Evolutionary conservation across 2,797 vertebrate genomes (phyloP).

Genomic region (Macropus fuliginosus): DNA sequence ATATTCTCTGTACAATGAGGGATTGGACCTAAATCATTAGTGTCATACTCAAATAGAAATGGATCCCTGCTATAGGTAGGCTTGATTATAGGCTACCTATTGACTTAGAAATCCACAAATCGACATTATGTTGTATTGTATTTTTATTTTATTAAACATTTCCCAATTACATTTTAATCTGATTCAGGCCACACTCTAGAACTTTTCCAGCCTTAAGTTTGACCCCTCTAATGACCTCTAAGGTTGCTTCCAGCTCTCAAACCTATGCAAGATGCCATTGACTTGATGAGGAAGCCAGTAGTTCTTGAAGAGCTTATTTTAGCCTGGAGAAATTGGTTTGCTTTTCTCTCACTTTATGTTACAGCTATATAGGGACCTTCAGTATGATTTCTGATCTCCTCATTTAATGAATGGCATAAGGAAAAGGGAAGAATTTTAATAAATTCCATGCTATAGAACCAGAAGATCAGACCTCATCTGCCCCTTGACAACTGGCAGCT

Average conservation of each 20-base stretch:
- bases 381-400: neutral
- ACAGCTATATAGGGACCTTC: neutral
- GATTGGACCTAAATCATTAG: neutral
- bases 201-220: neutral
- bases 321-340: neutral
- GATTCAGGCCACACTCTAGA: neutral
- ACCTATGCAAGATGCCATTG: neutral
- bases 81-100: neutral
- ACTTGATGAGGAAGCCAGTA: neutral
- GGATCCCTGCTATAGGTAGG: neutral
- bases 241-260: neutral
- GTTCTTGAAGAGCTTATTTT: neutral
- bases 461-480: neutral
- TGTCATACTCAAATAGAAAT: neutral
- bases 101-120: neutral
- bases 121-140: neutral
- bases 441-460: neutral
- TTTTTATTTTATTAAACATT: neutral
- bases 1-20: neutral
- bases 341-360: constrained; percentile 20
- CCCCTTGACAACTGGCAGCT: neutral
- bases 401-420: neutral
- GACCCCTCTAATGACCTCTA: neutral
- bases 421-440: neutral
- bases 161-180: neutral